Evolutionary conservation across 2,113 vertebrate species (phyloP).

Genomic region (Chamaea fasciata): DNA sequence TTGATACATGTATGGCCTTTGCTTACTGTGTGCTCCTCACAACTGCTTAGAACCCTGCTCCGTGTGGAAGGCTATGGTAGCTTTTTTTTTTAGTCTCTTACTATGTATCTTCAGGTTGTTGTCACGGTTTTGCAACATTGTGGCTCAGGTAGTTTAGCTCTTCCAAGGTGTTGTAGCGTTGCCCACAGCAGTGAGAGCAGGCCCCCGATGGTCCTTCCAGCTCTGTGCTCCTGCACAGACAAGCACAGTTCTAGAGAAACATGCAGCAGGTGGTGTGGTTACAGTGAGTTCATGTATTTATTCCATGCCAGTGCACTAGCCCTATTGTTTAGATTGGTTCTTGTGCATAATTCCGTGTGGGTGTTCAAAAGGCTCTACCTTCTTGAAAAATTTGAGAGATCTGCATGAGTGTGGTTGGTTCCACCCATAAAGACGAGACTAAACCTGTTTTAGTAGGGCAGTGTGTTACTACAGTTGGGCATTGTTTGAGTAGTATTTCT

Average conservation of each 20-base stretch:
- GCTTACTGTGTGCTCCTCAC: neutral
- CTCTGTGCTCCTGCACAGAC: neutral
- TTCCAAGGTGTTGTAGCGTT: neutral
- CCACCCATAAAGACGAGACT: neutral
- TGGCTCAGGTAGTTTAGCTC: neutral
- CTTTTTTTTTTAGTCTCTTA: neutral
- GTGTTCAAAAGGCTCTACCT: conserved; percentile 6
- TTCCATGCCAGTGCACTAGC: neutral
- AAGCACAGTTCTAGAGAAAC: neutral
- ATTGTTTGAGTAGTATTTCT: neutral
- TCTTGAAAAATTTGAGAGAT: neutral
- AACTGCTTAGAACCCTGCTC: neutral
- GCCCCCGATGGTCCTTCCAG: neutral
- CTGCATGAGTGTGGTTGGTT: neutral
- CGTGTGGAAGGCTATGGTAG: neutral
- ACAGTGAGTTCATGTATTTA: neutral
- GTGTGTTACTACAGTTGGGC: neutral
- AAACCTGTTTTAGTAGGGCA: neutral
- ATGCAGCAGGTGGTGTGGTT: accelerated
- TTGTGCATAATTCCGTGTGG: neutral
- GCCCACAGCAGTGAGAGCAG: neutral
- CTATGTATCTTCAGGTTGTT: neutral
- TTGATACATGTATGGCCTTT: neutral
- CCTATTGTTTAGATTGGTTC: neutral
- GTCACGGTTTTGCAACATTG: neutral